Conservation (phyloP, 2,113 vertebrate genomes). For the Lagopus leucura region DNA sequence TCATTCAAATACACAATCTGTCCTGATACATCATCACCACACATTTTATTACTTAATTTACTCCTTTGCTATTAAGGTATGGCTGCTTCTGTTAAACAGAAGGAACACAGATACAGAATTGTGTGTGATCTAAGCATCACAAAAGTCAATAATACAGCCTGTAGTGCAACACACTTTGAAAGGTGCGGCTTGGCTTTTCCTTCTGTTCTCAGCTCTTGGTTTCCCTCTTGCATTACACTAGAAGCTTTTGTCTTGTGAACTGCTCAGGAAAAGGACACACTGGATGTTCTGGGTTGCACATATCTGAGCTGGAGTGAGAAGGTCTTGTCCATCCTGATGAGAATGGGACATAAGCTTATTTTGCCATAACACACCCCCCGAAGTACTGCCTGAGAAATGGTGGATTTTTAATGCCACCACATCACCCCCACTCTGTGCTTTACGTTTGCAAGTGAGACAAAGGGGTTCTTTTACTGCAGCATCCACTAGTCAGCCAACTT, state of each 20-base stretch:
- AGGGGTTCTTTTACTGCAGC: not conserved
- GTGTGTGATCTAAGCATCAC: not conserved
- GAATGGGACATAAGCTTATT: not conserved
- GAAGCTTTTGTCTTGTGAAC: not conserved
- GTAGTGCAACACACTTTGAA: not conserved
- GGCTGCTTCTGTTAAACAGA: not conserved
- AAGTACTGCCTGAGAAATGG: not conserved
- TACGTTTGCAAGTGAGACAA: not conserved
- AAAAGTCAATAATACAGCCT: not conserved
- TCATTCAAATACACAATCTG: not conserved
- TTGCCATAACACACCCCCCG: not conserved
- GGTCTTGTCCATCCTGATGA: not conserved
- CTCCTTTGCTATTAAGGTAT: not conserved
- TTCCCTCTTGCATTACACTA: not conserved
- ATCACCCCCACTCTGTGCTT: not conserved
- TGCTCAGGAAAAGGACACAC: not conserved
- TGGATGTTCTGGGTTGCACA: too few species aligned
- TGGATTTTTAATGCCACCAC: not conserved
- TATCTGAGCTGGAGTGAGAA: not conserved
- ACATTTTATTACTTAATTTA: not conserved
- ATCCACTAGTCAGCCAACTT: not conserved
- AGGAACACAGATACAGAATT: not conserved
- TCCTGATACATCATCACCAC: not conserved
- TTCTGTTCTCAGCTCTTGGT: accelerated
- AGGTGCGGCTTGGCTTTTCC: not conserved